phyloP scores from a whole-genome alignment of 2,888 invertebrate species.

The Polydrusus pterygomalis region DNA sequence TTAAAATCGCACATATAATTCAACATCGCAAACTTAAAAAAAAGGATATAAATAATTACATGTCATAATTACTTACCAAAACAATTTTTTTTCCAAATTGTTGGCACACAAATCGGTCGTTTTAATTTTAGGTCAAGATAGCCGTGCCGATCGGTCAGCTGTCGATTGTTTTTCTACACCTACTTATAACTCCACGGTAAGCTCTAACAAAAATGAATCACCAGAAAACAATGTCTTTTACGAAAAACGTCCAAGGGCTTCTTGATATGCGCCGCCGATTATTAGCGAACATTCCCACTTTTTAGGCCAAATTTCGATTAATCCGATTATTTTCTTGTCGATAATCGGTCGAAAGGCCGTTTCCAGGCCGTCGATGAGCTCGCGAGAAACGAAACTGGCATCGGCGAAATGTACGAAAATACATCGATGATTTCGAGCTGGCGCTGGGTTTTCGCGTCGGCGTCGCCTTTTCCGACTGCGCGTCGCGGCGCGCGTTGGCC shows the following conservation, averaged over 20 bases:
- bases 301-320: conserved; percentile 40
- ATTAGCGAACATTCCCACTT: neutral
- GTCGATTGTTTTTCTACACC: conserved; percentile 37
- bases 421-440: conserved; percentile 35
- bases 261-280: conserved; percentile 4
- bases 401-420: conserved; percentile 30
- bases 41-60: neutral
- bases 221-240: neutral
- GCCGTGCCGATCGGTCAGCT: conserved; percentile 34
- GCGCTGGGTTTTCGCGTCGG: conserved; percentile 29
- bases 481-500: conserved; percentile 10
- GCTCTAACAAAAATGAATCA: neutral
- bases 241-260: conserved; percentile 10
- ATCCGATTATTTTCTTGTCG: conserved; percentile 31
- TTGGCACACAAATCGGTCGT: conserved; percentile 17
- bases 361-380: conserved; percentile 30
- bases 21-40: neutral
- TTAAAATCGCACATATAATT: neutral
- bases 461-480: neutral
- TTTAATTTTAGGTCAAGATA: conserved; percentile 20
- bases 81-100: neutral
- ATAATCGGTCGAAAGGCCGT: conserved; percentile 50
- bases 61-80: neutral
- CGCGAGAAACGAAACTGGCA: conserved; percentile 38
- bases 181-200: conserved; percentile 5